A percentile compares a stretch with the other conserved stretches of the same genome.
Conservation (phyloP, 2,113 vertebrate species). For the Rafetus swinhoei region DNA sequence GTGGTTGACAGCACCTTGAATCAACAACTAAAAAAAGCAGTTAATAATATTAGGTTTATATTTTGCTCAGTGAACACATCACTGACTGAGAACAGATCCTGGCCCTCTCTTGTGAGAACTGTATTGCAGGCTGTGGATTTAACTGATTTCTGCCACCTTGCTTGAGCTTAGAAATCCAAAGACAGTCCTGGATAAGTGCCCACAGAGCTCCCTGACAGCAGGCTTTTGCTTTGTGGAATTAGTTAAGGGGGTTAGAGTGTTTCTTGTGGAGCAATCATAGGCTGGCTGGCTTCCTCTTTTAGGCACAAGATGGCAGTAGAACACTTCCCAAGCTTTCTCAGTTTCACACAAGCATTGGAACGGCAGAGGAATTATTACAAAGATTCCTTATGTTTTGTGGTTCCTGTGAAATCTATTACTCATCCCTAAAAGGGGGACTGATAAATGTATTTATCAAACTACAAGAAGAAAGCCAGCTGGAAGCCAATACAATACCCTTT, state of each 20-base stretch:
- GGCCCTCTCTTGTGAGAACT: background rate
- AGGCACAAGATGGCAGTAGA: conserved; percentile 14
- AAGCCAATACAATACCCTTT: background rate
- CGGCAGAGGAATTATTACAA: background rate
- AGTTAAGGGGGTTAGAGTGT: background rate
- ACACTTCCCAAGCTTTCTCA: background rate
- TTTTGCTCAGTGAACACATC: background rate
- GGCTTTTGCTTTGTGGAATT: background rate
- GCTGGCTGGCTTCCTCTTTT: background rate
- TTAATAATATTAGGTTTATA: background rate
- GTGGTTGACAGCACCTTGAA: background rate
- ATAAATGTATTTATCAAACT: background rate
- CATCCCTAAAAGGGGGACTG: background rate
- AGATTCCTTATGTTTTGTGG: background rate
- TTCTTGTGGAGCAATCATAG: background rate
- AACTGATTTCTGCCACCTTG: background rate
- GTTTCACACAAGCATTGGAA: background rate
- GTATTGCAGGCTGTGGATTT: background rate
- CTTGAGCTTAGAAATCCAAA: background rate
- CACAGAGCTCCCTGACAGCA: background rate
- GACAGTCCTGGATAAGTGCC: background rate
- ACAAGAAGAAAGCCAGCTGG: background rate
- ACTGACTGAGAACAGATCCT: background rate
- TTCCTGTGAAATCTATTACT: background rate
- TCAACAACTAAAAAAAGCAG: background rate